A percentile compares a stretch with the other conserved stretches of the same genome.
These are phyloP conservation scores for Lithophane semibrunnea DNA, from an alignment of 2,888 invertebrate genomes.

Conservation along the genomic window DNA sequence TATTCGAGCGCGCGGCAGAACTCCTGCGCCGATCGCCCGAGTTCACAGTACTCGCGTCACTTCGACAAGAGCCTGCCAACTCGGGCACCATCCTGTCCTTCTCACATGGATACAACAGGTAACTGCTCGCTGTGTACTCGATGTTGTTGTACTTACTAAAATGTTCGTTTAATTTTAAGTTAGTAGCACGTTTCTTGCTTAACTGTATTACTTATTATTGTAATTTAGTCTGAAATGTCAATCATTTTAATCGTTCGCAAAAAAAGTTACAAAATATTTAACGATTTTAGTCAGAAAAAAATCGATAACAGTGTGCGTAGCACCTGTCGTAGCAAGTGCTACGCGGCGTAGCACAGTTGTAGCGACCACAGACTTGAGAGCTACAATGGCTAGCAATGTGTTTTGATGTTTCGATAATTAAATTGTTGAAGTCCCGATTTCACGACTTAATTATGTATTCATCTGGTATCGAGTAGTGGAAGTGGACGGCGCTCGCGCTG, in stretches of 20 bases:
- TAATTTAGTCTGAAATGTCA: conserved; percentile 37
- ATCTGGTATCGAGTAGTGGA: conserved; percentile 82
- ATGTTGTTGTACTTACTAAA: conserved; percentile 47
- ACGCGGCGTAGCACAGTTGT: conserved; percentile 55
- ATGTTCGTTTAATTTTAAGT: conserved; percentile 25
- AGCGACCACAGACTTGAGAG: conserved; percentile 21
- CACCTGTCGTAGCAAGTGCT: conserved; percentile 48
- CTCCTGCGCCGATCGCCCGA: conserved; percentile 93
- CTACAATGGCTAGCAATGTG: conserved; percentile 9
- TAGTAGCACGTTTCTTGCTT: conserved; percentile 59
- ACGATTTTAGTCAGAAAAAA: not conserved
- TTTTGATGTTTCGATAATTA: conserved; percentile 59
- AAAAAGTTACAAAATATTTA: not conserved
- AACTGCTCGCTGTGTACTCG: conserved; percentile 60
- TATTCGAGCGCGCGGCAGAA: conserved; percentile 92
- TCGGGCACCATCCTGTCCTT: conserved; percentile 96
- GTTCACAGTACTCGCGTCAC: conserved; percentile 94
- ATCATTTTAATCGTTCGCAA: not conserved
- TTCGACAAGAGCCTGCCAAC: conserved; percentile 95
- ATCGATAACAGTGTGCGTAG: conserved; percentile 37
- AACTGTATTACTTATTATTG: conserved; percentile 27
- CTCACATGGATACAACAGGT: conserved; percentile 95
- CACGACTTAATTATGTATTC: conserved; percentile 70
- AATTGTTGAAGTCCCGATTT: conserved; percentile 65
- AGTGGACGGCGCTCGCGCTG: conserved; percentile 69